A percentile compares a stretch with the other conserved stretches of the same genome.
Evolutionary conservation across 2,113 vertebrate species (phyloP).

Genomic region (Ornithorhynchus anatinus): DNA sequence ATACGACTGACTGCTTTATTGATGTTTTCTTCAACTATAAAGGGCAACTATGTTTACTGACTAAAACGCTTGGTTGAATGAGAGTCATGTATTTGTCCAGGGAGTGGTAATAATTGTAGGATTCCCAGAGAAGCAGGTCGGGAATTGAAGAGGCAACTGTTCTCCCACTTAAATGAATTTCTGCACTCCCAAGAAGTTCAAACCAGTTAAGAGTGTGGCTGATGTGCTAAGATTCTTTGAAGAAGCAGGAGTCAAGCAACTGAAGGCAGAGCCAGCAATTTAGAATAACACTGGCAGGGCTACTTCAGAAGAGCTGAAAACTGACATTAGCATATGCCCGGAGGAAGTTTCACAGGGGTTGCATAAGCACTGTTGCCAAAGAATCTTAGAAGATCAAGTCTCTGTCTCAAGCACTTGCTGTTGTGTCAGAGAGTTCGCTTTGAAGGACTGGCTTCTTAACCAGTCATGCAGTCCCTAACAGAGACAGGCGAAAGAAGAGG

Average conservation of each 20-base stretch:
- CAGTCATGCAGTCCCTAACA: not conserved
- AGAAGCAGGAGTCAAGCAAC: not conserved
- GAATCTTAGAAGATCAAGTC: not conserved
- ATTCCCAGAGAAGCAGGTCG: not conserved
- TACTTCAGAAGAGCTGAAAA: not conserved
- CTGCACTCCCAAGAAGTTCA: not conserved
- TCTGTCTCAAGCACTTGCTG: not conserved
- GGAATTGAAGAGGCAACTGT: not conserved
- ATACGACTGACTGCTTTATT: too few relatives aligned
- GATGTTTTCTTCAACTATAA: not conserved
- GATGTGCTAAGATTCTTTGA: not conserved
- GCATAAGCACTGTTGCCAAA: not conserved
- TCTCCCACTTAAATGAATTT: not conserved
- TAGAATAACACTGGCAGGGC: not conserved
- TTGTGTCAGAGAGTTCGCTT: not conserved
- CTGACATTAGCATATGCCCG: not conserved
- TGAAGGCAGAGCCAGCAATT: not conserved
- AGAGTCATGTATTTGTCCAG: not conserved
- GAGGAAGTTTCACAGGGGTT: not conserved
- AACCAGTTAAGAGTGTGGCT: not conserved
- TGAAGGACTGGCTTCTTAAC: constrained; percentile 5
- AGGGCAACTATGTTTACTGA: not conserved
- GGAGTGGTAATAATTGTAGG: not conserved
- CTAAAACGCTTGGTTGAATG: not conserved
- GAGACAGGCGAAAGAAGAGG: constrained; percentile 1